Conservation (phyloP, 2,113 vertebrate species). For the Dolichallabes microphthalmus region DNA sequence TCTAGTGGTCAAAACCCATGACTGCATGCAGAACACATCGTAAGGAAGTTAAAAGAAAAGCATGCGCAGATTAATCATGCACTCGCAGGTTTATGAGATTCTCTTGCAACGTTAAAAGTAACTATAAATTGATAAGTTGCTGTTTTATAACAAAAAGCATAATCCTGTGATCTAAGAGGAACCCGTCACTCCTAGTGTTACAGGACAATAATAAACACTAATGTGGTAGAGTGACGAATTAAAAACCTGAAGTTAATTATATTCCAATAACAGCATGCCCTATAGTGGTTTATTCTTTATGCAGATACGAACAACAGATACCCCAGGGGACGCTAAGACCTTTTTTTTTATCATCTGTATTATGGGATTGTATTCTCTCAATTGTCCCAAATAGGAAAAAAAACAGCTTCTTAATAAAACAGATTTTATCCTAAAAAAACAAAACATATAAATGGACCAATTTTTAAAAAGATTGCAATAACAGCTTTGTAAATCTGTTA, state of each 20-base stretch:
- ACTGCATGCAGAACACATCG: not conserved
- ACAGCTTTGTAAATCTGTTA: no score
- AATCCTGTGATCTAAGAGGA: not conserved
- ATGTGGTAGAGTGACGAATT: not conserved
- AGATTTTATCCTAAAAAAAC: not conserved
- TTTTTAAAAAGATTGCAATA: no score
- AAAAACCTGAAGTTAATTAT: not conserved
- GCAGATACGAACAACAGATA: not conserved
- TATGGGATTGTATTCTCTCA: not conserved
- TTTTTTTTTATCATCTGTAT: not conserved
- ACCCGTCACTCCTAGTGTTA: not conserved
- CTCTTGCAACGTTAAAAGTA: no score
- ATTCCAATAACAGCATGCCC: not conserved
- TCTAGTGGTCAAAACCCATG: not conserved
- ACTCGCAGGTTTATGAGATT: not conserved
- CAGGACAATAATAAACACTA: not conserved
- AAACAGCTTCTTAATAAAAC: not conserved
- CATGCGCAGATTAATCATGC: not conserved
- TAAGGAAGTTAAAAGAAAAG: not conserved
- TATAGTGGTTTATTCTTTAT: not conserved
- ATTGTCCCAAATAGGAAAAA: not conserved
- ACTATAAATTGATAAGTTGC: not conserved
- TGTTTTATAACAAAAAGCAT: not conserved
- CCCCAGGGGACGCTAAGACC: not conserved
- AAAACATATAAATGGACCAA: not conserved